phyloP scores from a whole-genome alignment of 2,113 vertebrate genomes.

The Gymnobelideus leadbeateri region DNA sequence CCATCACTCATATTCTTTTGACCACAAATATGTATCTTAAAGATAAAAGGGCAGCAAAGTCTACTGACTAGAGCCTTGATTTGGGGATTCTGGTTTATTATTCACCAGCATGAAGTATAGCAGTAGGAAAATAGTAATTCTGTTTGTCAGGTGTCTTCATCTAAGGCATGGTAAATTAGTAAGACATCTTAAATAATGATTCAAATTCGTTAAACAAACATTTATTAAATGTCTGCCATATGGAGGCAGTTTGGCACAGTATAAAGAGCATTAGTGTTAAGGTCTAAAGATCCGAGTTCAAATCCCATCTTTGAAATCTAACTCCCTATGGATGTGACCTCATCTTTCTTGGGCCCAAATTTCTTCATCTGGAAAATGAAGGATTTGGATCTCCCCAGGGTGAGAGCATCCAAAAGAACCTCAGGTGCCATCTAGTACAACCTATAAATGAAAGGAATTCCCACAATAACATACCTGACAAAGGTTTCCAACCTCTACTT shows the following conservation, averaged over 20 bases:
- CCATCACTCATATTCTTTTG: neutral
- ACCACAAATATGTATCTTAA: neutral
- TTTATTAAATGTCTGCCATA: neutral
- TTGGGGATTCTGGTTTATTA: neutral
- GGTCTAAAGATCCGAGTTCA: neutral
- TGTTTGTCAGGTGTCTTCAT: neutral
- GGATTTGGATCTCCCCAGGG: neutral
- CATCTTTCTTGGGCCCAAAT: neutral
- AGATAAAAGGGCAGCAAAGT: neutral
- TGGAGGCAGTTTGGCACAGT: neutral
- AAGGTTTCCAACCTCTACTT: neutral
- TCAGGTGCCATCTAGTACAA: neutral
- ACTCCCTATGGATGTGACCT: neutral
- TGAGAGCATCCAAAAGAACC: neutral
- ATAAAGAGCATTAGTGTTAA: neutral
- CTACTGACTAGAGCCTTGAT: neutral
- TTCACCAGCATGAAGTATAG: neutral
- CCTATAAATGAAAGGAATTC: neutral
- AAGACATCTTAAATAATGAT: neutral
- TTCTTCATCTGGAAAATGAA: neutral
- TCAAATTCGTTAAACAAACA: neutral
- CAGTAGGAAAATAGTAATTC: neutral
- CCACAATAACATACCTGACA: neutral
- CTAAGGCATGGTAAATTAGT: neutral
- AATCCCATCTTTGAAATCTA: neutral